Evolutionary conservation across 2,797 vertebrate species (phyloP).

Genomic region (Labroides dimidiatus): DNA sequence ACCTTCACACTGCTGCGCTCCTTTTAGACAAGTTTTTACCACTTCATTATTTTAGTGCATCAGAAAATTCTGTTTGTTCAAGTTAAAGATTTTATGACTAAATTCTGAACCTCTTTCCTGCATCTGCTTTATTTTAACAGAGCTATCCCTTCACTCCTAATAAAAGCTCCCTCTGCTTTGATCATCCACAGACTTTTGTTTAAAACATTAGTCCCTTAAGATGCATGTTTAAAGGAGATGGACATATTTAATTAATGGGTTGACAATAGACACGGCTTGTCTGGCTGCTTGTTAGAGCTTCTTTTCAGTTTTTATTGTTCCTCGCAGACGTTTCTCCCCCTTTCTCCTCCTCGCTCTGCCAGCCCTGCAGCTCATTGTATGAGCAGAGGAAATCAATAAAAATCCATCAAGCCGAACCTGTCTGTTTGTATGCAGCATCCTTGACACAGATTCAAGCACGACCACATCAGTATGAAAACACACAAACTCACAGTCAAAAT

Average conservation of each 20-base stretch:
- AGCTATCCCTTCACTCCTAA: background rate
- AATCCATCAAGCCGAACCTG: constrained; percentile 66
- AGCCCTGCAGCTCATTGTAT: constrained; percentile 55
- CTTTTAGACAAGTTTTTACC: constrained; percentile 32
- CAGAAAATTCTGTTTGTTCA: background rate
- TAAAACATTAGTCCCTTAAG: background rate
- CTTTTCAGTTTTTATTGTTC: constrained; percentile 55
- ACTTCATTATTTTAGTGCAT: background rate
- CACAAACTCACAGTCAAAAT: background rate
- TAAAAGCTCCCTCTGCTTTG: background rate
- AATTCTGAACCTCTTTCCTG: background rate
- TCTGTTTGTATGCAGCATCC: constrained; percentile 59
- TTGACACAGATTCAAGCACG: constrained; percentile 56
- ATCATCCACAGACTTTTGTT: constrained; percentile 24
- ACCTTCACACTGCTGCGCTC: constrained; percentile 66
- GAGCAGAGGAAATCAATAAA: constrained; percentile 74
- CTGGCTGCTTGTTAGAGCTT: constrained; percentile 32
- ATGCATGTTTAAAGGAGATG: constrained; percentile 17
- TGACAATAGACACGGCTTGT: constrained; percentile 22
- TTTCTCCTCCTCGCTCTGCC: constrained; percentile 4
- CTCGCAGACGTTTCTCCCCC: constrained; percentile 30
- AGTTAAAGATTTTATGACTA: background rate
- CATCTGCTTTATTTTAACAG: background rate
- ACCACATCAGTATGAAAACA: constrained; percentile 22
- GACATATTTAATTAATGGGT: constrained; percentile 40